Percentiles rank a stretch among this genome's conserved stretches.
These are phyloP conservation scores for Anastatus disparis DNA, from an alignment of 1,140 invertebrate species.

Conservation along the genomic window DNA sequence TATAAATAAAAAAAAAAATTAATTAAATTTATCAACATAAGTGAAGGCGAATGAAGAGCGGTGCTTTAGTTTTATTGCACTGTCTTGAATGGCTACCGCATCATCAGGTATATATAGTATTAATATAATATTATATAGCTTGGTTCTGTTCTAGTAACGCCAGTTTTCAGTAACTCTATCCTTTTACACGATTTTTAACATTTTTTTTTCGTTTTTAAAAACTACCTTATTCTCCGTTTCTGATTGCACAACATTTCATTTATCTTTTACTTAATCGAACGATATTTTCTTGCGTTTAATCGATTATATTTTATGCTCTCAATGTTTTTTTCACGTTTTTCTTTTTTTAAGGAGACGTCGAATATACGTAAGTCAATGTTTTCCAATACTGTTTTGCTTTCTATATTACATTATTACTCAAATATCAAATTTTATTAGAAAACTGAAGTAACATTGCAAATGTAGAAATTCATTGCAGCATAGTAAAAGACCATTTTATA, in stretches of 20 bases:
- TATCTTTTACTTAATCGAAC: constrained; percentile 7
- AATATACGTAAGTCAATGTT: too few species aligned
- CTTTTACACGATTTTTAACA: constrained; percentile 19
- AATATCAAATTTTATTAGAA: too few species aligned
- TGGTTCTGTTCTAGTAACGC: constrained; percentile 40
- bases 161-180: constrained; percentile 39
- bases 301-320: background rate
- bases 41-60: constrained; percentile 17
- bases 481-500: too few species aligned
- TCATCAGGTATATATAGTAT: constrained; percentile 36
- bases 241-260: constrained; percentile 39
- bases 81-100: constrained; percentile 38
- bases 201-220: too few species aligned
- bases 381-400: too few species aligned
- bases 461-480: background rate
- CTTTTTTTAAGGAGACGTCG: too few species aligned
- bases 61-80: constrained; percentile 33
- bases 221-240: constrained; percentile 16
- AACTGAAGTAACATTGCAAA: background rate
- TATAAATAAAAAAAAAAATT: constrained; percentile 2
- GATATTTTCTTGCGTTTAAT: constrained; percentile 11
- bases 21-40: constrained; percentile 21
- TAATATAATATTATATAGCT: constrained; percentile 31
- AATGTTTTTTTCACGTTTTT: too few species aligned
- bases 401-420: too few species aligned